Conservation (phyloP, 2,797 vertebrate species). For the Platalea minor region DNA sequence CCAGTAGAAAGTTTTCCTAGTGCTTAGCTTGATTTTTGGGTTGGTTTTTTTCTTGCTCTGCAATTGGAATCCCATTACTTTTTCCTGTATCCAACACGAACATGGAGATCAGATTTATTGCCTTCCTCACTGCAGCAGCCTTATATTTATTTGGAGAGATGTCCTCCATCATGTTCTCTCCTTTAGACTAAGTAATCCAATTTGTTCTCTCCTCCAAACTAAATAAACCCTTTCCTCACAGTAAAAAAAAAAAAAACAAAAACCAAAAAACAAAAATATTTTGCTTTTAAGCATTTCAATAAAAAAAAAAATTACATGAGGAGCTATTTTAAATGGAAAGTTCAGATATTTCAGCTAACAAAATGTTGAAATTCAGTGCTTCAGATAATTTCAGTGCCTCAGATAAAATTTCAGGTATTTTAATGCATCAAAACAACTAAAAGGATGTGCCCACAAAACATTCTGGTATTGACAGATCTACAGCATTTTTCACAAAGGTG, state of each 20-base stretch:
- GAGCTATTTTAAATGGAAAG: background rate
- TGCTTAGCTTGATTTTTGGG: background rate
- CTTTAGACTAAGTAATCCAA: background rate
- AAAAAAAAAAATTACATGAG: background rate
- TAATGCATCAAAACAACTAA: background rate
- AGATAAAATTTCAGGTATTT: background rate
- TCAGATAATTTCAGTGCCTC: background rate
- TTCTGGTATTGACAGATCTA: background rate
- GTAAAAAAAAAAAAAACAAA: background rate
- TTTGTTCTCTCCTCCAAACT: background rate
- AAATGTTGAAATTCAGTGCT: background rate
- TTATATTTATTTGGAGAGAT: conserved; percentile 6
- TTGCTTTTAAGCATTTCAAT: background rate
- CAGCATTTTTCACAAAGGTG: background rate
- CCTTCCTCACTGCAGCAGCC: background rate
- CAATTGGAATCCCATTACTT: background rate
- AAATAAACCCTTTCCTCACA: background rate
- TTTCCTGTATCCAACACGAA: background rate
- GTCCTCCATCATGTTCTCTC: background rate
- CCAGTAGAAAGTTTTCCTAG: background rate
- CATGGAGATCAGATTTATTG: background rate
- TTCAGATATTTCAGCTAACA: background rate
- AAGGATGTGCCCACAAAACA: background rate
- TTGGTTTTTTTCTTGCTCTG: background rate
- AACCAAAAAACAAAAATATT: background rate